Evolutionary conservation across 1,140 invertebrate species (phyloP), one percentile per base, ranked within the genome.

Genomic region (Pentalonia nigronervosa): DNA sequence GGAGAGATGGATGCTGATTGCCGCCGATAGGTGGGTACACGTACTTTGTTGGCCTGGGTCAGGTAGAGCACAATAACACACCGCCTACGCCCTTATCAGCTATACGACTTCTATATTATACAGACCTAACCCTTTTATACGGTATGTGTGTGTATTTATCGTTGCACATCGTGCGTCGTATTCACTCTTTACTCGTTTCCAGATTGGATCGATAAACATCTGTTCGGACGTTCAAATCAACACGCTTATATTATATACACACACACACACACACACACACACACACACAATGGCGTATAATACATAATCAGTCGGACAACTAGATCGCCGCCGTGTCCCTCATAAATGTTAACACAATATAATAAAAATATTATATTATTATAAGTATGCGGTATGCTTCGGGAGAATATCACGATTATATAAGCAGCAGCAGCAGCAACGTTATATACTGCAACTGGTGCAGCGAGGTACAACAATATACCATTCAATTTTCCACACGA

Each of bases 191-290:
- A 23, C 14, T 48, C 53, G 14, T 89, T 56, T 50, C 50, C 88
- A 89, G 88, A 89, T 89, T 89, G 88, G 88, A 34, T 89, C 36
- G 88, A 89, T 89, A 89, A 89, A 89, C 88, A 89, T 89, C 88
- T 89, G 88, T 89, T 89, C 88, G 88, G 88, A 89, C 88, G 21
- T 89, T 89, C 48, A 89, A 89, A 89, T 89, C 88, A 56, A 89
- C 88, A 56, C 88, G 88, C 34, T 56, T 53, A 41, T 41, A 41
- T 41, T n/a, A n/a, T n/a, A n/a, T n/a, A 41, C 41, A 41, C 4
- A 41, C n/a, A 41, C 4, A 41, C 41, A 41, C 41, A 56, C 53
- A 89, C 88, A 41, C 41, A 41, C 4, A 41, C n/a, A 41, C 4
- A 41, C 41, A 41, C 41, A 56, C 53, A 89, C 88, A 89, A 89